Evolutionary conservation across 2,113 vertebrate species (phyloP).

Genomic region (Callithrix jacchus): DNA sequence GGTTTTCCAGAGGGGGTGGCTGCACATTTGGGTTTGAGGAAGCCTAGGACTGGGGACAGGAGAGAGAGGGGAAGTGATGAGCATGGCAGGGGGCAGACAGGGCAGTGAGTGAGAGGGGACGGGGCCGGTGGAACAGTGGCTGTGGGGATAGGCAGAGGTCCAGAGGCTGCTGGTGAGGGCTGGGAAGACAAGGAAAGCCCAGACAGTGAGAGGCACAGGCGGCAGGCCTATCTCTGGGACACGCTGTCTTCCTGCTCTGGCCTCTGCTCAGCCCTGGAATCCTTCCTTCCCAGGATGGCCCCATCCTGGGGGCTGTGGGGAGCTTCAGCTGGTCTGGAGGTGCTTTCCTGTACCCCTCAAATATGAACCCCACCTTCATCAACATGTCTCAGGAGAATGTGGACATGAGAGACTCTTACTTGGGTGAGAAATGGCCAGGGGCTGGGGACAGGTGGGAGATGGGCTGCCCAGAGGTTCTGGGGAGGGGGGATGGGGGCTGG

Average conservation of each 20-base stretch:
- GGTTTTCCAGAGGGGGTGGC: neutral
- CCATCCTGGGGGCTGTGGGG: constrained; percentile 72
- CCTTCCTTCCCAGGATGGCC: constrained; percentile 61
- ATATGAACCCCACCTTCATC: constrained; percentile 38
- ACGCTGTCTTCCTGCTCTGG: too few relatives aligned
- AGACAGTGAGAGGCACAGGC: rapidly evolving
- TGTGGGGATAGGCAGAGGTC: neutral
- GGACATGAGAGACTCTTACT: constrained; percentile 72
- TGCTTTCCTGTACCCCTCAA: constrained; percentile 50
- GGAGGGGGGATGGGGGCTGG: rapidly evolving
- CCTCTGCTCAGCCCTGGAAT: neutral
- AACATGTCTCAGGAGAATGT: constrained; percentile 44
- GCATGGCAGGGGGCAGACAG: rapidly evolving
- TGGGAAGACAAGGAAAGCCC: neutral
- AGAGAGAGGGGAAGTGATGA: neutral
- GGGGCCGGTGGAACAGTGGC: neutral
- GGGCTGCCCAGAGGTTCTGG: neutral
- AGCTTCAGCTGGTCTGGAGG: constrained; percentile 77
- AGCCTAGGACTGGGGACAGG: neutral
- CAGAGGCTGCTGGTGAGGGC: neutral
- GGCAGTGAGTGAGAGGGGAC: neutral
- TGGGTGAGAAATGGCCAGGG: constrained; percentile 67
- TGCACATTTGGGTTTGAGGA: neutral
- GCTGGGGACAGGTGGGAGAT: neutral
- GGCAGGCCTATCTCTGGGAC: neutral